These are phyloP conservation scores for Leuciscus idus DNA, from an alignment of 2,113 vertebrate species.

Conservation along the genomic window DNA sequence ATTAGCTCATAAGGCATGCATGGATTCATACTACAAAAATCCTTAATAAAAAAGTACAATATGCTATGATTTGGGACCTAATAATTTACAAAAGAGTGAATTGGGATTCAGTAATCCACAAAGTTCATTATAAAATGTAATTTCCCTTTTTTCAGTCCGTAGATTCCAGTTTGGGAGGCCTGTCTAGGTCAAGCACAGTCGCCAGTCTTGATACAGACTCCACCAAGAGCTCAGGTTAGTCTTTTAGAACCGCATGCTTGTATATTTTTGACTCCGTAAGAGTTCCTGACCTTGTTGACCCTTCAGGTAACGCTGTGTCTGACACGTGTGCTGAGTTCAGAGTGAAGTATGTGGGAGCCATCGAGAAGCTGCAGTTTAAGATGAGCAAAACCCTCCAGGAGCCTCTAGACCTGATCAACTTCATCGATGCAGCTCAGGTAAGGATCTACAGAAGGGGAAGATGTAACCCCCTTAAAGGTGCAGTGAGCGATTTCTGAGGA, in stretches of 20 bases:
- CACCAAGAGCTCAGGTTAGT: conserved; percentile 93
- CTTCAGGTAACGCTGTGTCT: conserved; percentile 82
- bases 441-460: conserved; percentile 41
- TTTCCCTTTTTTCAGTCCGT: conserved; percentile 82
- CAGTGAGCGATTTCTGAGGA: too few relatives aligned
- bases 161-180: conserved; percentile 96
- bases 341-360: conserved; percentile 92
- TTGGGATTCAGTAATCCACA: not conserved
- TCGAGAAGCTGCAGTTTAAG: conserved; percentile 87
- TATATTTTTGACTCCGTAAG: not conserved
- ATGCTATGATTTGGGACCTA: too few relatives aligned
- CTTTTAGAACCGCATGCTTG: not conserved
- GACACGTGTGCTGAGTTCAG: conserved; percentile 92
- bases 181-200: conserved; percentile 96
- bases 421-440: conserved; percentile 95
- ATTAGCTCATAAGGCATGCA: too few relatives aligned
- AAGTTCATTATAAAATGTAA: not conserved
- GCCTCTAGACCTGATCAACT: conserved; percentile 93
- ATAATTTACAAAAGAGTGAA: too few relatives aligned
- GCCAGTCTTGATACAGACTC: conserved; percentile 98
- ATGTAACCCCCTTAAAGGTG: not conserved
- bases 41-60: too few relatives aligned
- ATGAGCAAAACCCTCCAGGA: conserved; percentile 88
- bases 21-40: too few relatives aligned
- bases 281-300: not conserved